Evolutionary conservation across 1,140 invertebrate genomes (phyloP).

Genomic region (Brachionus rubens): DNA sequence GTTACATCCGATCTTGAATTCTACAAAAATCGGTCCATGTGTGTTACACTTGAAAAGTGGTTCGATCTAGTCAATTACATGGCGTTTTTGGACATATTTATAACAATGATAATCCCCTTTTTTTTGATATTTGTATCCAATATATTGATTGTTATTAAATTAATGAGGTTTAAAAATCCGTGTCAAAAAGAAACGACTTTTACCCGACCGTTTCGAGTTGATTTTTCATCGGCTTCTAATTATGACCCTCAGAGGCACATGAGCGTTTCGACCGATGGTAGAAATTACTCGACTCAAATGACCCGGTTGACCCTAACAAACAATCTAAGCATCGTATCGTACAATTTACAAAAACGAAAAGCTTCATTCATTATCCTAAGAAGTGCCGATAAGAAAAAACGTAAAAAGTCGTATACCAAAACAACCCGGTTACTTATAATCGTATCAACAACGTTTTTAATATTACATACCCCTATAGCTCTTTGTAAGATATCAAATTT

Average conservation of each 20-base stretch:
- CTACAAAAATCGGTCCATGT: neutral
- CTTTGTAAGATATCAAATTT: neutral
- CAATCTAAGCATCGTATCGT: neutral
- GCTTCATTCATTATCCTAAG: neutral
- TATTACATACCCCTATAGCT: constrained; percentile 49
- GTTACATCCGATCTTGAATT: constrained; percentile 49
- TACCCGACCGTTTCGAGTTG: neutral
- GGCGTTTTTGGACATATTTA: neutral
- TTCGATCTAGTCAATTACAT: constrained; percentile 20
- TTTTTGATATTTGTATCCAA: neutral
- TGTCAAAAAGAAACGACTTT: constrained; percentile 9
- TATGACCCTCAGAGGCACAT: neutral
- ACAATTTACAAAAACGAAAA: neutral
- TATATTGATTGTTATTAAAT: constrained; percentile 20
- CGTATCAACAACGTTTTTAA: constrained; percentile 75
- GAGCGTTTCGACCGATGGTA: neutral
- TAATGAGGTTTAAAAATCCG: neutral
- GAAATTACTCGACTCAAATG: neutral
- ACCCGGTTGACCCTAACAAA: neutral
- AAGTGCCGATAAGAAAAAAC: constrained; percentile 13
- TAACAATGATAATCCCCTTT: constrained; percentile 37
- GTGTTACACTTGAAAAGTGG: constrained; percentile 2
- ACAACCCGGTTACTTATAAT: constrained; percentile 66
- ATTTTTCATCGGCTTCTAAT: neutral
- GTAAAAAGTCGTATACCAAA: constrained; percentile 12